Conservation (phyloP, 1,140 invertebrate species). For the Prorops nasuta region DNA sequence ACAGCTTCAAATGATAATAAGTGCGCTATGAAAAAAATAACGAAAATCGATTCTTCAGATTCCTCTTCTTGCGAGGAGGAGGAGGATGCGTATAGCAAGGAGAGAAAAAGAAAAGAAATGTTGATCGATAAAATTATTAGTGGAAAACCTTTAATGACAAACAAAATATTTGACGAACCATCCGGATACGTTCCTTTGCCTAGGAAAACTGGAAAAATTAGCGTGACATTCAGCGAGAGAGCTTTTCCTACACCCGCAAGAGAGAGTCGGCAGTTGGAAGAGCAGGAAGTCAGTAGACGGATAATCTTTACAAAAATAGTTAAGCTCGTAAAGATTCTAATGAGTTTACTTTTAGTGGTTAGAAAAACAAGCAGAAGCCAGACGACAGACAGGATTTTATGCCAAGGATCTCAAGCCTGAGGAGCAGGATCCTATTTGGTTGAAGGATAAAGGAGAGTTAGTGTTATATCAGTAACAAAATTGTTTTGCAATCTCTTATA, state of each 20-base stretch:
- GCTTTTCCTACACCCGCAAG: constrained; percentile 79
- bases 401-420: constrained; percentile 75
- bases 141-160: constrained; percentile 18
- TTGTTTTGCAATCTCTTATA: neutral
- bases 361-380: constrained; percentile 73
- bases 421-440: constrained; percentile 79
- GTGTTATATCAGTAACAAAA: constrained; percentile 31
- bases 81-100: no score
- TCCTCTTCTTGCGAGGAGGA: no score
- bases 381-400: constrained; percentile 69
- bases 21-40: no score
- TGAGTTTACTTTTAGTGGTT: constrained; percentile 63
- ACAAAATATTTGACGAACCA: constrained; percentile 22
- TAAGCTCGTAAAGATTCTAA: neutral
- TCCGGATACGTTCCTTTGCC: constrained; percentile 56
- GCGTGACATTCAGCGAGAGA: constrained; percentile 73
- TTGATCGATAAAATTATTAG: constrained; percentile 30
- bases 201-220: constrained; percentile 61
- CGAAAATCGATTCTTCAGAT: no score
- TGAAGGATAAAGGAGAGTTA: constrained; percentile 79
- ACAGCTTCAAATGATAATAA: no score
- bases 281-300: constrained; percentile 64
- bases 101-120: constrained; percentile 21
- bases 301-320: neutral
- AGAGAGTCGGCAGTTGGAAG: constrained; percentile 71